Conservation (phyloP, 1,140 invertebrate genomes). For the Microvelia longipes region DNA sequence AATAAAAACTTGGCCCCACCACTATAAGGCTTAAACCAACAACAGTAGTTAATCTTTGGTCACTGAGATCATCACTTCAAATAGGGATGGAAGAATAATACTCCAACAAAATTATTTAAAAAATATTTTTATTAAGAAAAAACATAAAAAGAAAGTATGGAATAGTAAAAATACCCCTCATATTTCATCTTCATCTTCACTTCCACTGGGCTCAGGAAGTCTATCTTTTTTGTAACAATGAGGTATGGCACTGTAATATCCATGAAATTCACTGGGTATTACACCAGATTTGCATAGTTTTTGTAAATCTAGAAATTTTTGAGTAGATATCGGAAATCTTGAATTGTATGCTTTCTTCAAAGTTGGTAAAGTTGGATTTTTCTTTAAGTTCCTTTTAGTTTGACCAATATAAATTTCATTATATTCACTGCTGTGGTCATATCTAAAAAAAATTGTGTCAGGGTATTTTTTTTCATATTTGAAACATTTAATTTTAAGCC, state of each 20-base stretch:
- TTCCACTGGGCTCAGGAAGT: not conserved
- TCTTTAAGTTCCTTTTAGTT: not conserved
- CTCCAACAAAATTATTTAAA: too few species aligned
- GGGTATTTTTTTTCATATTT: not conserved
- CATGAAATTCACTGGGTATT: not conserved
- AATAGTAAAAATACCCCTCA: too few species aligned
- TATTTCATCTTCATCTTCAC: not conserved
- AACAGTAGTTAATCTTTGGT: too few species aligned
- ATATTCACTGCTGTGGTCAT: not conserved
- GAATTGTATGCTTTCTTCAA: not conserved
- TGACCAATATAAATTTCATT: not conserved
- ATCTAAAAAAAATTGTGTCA: not conserved
- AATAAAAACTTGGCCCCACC: too few species aligned
- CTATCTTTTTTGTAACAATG: not conserved
- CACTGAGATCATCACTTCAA: too few species aligned
- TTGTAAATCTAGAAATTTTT: not conserved
- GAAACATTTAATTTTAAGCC: not conserved
- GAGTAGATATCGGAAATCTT: not conserved
- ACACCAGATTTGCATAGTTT: not conserved
- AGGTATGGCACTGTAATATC: not conserved
- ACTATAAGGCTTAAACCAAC: too few species aligned
- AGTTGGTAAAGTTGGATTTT: not conserved
- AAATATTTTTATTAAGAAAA: too few species aligned
- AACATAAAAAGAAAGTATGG: too few species aligned
- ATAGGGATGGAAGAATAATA: too few species aligned